Percentiles rank a stretch among this genome's conserved stretches.
Evolutionary conservation across 2,888 invertebrate species (phyloP).

Genomic region (Melipona beecheii): DNA sequence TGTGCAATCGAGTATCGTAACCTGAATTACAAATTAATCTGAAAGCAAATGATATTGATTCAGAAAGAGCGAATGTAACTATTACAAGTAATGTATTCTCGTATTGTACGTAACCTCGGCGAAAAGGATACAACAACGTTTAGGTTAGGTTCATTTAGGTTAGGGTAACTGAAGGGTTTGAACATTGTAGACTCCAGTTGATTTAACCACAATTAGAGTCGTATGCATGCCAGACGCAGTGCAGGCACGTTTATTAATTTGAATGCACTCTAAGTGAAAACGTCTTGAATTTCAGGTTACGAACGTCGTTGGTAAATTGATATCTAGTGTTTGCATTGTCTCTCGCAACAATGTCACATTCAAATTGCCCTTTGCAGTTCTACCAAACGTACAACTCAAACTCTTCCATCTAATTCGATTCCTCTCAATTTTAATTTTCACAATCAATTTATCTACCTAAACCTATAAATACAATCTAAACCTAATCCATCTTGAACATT

Average conservation of each 20-base stretch:
- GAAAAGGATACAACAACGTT: neutral
- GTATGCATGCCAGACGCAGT: neutral
- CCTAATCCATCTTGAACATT: too few relatives aligned
- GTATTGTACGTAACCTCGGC: neutral
- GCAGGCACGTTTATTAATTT: neutral
- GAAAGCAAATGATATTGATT: neutral
- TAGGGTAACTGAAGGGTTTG: neutral
- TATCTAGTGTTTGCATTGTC: neutral
- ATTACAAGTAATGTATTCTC: too few relatives aligned
- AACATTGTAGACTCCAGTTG: neutral
- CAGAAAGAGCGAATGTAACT: neutral
- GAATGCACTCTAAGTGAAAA: constrained; percentile 1
- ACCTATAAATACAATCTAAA: too few relatives aligned
- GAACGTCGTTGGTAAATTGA: neutral
- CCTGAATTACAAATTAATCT: neutral
- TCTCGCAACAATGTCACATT: neutral
- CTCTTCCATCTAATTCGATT: neutral
- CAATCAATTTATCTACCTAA: too few relatives aligned
- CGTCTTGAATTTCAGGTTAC: constrained; percentile 1
- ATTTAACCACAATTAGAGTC: neutral
- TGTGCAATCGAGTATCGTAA: neutral
- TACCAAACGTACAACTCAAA: neutral
- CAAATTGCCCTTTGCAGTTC: neutral
- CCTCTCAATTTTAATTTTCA: neutral
- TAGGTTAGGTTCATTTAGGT: neutral